Evolutionary conservation across 2,888 invertebrate species (phyloP).

Genomic region (Onchidella celtica): DNA sequence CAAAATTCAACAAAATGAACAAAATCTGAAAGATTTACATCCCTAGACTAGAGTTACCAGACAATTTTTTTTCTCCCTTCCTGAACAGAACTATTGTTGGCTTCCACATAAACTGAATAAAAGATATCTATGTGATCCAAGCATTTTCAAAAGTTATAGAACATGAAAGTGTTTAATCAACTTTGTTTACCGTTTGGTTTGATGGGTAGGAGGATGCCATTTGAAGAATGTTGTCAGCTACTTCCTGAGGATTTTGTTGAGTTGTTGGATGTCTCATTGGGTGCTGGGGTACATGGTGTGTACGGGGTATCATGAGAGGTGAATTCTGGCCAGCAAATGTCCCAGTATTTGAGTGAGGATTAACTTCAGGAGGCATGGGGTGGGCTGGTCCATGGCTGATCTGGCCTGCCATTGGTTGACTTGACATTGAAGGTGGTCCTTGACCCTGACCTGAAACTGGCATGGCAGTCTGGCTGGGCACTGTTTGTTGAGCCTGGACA

Average conservation of each 20-base stretch:
- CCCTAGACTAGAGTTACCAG: too few species aligned
- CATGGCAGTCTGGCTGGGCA: conserved; percentile 7
- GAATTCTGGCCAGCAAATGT: conserved; percentile 28
- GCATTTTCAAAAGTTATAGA: too few species aligned
- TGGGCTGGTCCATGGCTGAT: conserved; percentile 14
- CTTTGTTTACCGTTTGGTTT: conserved; percentile 62
- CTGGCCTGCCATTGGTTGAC: conserved; percentile 9
- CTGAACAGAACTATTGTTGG: too few species aligned
- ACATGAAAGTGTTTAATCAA: too few species aligned
- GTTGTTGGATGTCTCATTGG: conserved; percentile 54
- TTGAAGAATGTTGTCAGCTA: conserved; percentile 78
- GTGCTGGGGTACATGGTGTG: conserved; percentile 53
- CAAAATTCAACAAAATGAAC: too few species aligned
- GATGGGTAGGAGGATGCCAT: conserved; percentile 73
- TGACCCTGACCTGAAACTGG: background rate
- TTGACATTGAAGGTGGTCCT: background rate
- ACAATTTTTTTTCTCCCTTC: too few species aligned
- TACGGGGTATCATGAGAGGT: conserved; percentile 33
- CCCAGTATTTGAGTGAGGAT: background rate
- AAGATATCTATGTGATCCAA: too few species aligned
- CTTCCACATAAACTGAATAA: too few species aligned
- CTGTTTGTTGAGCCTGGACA: background rate
- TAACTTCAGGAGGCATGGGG: conserved; percentile 3
- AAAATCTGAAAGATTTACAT: too few species aligned
- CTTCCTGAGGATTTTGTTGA: conserved; percentile 75